Evolutionary conservation across 2,888 invertebrate species (phyloP).

Genomic region (Euplagia quadripunctaria): DNA sequence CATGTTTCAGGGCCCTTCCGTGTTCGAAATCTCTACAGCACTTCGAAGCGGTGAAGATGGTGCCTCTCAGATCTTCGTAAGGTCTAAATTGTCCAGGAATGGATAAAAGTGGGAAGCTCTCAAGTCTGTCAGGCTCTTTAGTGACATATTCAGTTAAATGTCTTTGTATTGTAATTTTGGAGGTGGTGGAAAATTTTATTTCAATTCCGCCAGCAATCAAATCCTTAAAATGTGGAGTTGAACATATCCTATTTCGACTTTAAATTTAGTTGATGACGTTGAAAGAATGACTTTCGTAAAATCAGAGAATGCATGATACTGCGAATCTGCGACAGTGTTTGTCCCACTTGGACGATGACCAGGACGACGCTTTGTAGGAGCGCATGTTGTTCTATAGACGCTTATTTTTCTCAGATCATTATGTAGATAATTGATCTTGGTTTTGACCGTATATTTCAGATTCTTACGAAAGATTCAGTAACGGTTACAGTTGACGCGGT

Average conservation of each 20-base stretch:
- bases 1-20: too few relatives aligned
- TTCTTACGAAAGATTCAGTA: conserved; percentile 92
- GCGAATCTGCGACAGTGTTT: background rate
- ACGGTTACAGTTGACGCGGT: conserved; percentile 96
- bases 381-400: background rate
- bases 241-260: too few relatives aligned
- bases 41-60: too few relatives aligned
- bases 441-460: conserved; percentile 88
- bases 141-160: background rate
- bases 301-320: background rate
- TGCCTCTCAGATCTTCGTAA: too few relatives aligned
- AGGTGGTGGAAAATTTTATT: background rate
- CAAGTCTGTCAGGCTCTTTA: background rate
- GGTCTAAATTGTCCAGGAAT: too few relatives aligned
- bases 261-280: too few relatives aligned
- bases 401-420: background rate
- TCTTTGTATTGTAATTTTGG: background rate
- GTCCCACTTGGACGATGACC: background rate
- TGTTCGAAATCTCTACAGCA: too few relatives aligned
- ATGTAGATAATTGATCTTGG: background rate
- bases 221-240: too few relatives aligned
- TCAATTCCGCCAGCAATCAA: too few relatives aligned
- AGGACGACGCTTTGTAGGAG: too few relatives aligned
- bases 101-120: too few relatives aligned
- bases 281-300: background rate